Percentiles rank a stretch among this genome's conserved stretches.
phyloP scores from a whole-genome alignment of 37 sponge, comb jelly and placozoan species.

The Geodia barretti region DNA sequence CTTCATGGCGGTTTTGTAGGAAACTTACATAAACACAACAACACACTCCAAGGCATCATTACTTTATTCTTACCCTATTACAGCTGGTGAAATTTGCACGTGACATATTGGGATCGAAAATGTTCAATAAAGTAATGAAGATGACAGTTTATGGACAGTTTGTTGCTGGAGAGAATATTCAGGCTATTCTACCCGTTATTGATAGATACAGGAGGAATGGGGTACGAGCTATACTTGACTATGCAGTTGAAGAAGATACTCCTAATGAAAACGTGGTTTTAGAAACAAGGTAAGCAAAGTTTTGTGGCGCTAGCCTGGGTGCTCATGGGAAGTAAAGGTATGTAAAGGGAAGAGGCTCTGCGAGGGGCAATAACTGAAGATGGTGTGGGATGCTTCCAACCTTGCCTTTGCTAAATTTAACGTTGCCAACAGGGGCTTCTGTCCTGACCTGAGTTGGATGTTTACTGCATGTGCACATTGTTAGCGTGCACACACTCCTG shows the following conservation, averaged over 20 bases:
- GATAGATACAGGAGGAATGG: constrained; percentile 41
- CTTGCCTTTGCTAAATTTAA: too few relatives aligned
- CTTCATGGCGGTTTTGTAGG: too few relatives aligned
- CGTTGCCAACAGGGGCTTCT: too few relatives aligned
- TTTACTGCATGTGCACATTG: too few relatives aligned
- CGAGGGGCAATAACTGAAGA: background rate
- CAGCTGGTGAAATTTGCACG: constrained; percentile 48
- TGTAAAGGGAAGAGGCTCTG: background rate
- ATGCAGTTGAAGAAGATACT: constrained; percentile 87
- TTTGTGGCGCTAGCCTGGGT: background rate
- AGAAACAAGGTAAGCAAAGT: constrained; percentile 39
- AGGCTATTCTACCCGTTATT: constrained; percentile 48
- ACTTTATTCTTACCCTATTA: background rate
- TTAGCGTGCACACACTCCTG: too few relatives aligned
- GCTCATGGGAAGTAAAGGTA: background rate
- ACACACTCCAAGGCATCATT: background rate
- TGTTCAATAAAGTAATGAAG: constrained; percentile 72
- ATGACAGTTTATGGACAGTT: constrained; percentile 91
- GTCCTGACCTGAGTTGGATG: too few relatives aligned
- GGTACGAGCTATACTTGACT: constrained; percentile 82
- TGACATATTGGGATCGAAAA: constrained; percentile 28
- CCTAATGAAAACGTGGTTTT: constrained; percentile 39
- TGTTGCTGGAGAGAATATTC: constrained; percentile 80
- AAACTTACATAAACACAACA: background rate
- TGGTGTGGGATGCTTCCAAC: too few relatives aligned